Conservation (phyloP, 2,888 invertebrate species). For the Oxycera nigricornis region DNA sequence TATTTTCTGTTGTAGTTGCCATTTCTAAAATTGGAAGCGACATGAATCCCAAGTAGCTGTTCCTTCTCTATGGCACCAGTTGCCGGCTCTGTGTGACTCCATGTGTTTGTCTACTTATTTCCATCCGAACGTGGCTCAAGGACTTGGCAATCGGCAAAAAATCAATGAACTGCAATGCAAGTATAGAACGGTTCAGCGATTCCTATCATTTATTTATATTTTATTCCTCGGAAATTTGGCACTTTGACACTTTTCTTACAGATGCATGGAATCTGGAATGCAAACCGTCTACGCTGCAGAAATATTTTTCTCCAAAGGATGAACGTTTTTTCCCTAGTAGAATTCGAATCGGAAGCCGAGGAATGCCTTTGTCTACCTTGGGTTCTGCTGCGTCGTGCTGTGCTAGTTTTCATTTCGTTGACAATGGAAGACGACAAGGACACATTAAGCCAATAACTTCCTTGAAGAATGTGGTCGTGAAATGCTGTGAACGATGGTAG, state of each 20-base stretch:
- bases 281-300: background rate
- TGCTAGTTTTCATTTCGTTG: background rate
- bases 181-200: constrained; percentile 11
- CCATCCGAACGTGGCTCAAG: background rate
- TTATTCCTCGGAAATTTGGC: constrained; percentile 15
- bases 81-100: background rate
- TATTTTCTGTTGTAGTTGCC: background rate
- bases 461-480: constrained; percentile 3
- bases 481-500: background rate
- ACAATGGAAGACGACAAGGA: constrained; percentile 10
- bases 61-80: background rate
- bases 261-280: background rate
- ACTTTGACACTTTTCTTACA: constrained; percentile 16
- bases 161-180: constrained; percentile 24
- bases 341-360: background rate
- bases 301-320: background rate
- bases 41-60: background rate
- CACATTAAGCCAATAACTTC: constrained; percentile 10
- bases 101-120: background rate
- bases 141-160: constrained; percentile 25
- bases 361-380: background rate
- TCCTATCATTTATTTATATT: constrained; percentile 25
- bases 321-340: background rate
- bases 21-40: constrained; percentile 22
- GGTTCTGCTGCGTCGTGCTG: background rate